Base-by-base conservation (phyloP, 2,888 invertebrate genomes). In the Stratiomys singularior region DNA sequence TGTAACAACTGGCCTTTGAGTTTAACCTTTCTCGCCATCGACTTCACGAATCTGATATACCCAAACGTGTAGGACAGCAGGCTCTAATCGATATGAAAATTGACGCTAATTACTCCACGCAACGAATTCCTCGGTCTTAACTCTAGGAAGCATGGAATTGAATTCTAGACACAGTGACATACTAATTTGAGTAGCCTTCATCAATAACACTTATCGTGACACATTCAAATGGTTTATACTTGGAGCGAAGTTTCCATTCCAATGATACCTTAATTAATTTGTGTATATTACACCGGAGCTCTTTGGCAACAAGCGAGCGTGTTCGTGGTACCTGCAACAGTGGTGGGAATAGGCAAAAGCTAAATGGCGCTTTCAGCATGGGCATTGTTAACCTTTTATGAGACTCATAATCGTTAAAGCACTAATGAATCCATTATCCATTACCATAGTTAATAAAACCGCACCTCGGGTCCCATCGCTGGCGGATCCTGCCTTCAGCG, bases 351-450 rank as follows among this genome's bases (percentile, higher is more conserved):
- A 13, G 52, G 15, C 52, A 13, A n/a, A 52, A 18, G 52, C 52
- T 4, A 52, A 52, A 18, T 52, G 52, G 52, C 4, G 18, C 52
- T 18, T 52, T 52, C 15, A 18, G 52, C 52, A 52, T 52, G 4
- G 15, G 37, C 52, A 52, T 52, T 52, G 52, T 52, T 52, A 18
- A 18, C 15, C 13, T 63, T 63, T 63, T 63, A 63, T 63, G 15
- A 63, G 25, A 27, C 27, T 28, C 63, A 63, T 63, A 63, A 63
- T 63, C 63, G 27, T 63, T 63, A 63, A 63, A 63, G 28, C 63
- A 28, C 28, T 63, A 27, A 63, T 28, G 60, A 11, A 23, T 63
- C 28, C 27, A 63, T 63, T 63, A 63, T 63, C 27, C 25, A 28
- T 3, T 63, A 28, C 63, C 15, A 13, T 13, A 2, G 52, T 52